Evolutionary conservation across 2,797 vertebrate species (phyloP).

Genomic region (Labeo calbasu): DNA sequence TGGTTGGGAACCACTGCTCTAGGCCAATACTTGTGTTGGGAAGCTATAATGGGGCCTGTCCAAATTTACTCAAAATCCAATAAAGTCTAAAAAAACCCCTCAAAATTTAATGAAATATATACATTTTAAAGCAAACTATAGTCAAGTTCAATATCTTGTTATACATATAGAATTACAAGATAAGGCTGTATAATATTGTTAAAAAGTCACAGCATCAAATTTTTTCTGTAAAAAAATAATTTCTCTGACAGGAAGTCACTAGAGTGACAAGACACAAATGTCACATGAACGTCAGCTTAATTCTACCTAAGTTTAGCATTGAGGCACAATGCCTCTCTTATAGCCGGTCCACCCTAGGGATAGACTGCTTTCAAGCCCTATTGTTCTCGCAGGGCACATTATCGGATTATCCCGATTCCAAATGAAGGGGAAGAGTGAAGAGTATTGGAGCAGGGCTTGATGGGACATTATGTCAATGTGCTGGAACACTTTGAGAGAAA

Average conservation of each 20-base stretch:
- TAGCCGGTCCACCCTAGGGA: slow-evolving; percentile 16
- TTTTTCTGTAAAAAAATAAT: neutral
- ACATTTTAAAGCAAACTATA: too few species aligned
- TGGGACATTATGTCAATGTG: slow-evolving; percentile 46
- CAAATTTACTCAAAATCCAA: too few species aligned
- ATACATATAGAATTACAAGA: too few species aligned
- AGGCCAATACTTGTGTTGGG: too few species aligned
- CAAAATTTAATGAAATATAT: too few species aligned
- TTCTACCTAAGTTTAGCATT: neutral
- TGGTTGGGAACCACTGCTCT: too few species aligned
- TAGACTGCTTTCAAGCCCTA: slow-evolving; percentile 32
- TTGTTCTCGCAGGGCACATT: slow-evolving; percentile 47
- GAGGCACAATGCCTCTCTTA: slow-evolving; percentile 23
- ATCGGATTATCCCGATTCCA: slow-evolving; percentile 50
- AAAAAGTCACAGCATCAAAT: neutral
- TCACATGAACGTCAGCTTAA: slow-evolving; percentile 8
- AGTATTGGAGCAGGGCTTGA: slow-evolving; percentile 7
- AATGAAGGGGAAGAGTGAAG: slow-evolving; percentile 30
- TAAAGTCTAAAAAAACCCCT: too few species aligned
- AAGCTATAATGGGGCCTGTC: too few species aligned
- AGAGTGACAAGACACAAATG: neutral
- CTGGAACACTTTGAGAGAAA: slow-evolving; percentile 50
- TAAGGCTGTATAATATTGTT: too few species aligned
- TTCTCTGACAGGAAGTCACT: neutral
- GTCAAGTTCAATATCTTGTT: too few species aligned